Percentiles rank a stretch among this genome's conserved stretches.
These are phyloP conservation scores for Euclidia mi DNA, from an alignment of 2,888 invertebrate genomes.

Conservation along the genomic window DNA sequence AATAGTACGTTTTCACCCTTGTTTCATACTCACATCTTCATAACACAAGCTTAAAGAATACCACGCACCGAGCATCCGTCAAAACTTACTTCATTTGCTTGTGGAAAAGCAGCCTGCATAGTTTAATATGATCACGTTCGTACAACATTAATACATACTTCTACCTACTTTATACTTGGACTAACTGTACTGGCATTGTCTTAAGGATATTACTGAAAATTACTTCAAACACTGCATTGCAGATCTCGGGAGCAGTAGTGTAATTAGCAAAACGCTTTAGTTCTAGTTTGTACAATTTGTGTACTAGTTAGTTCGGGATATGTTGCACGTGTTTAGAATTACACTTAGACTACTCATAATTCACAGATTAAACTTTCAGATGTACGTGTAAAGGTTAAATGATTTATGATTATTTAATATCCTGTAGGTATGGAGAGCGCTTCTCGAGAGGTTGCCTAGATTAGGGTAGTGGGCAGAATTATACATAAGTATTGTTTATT, in stretches of 20 bases:
- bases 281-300: conserved; percentile 37
- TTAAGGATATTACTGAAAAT: conserved; percentile 79
- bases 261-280: conserved; percentile 80
- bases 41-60: conserved; percentile 14
- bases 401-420: not conserved
- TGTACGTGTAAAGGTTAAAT: not conserved
- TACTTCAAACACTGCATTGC: conserved; percentile 81
- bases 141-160: conserved; percentile 39
- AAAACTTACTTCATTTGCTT: conserved; percentile 38
- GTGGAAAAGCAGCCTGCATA: conserved; percentile 25
- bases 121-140: conserved; percentile 52
- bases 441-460: no score
- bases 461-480: no score
- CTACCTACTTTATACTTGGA: conserved; percentile 24
- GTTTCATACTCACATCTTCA: not conserved
- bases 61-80: conserved; percentile 36
- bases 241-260: conserved; percentile 68
- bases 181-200: conserved; percentile 63
- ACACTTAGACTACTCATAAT: not conserved
- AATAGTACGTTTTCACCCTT: no score
- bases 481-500: no score
- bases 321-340: conserved; percentile 12
- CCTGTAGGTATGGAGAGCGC: no score
- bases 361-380: conserved; percentile 3
- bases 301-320: conserved; percentile 24